Conservation (phyloP, 2,888 invertebrate species). For the Flexamia atlantica region DNA sequence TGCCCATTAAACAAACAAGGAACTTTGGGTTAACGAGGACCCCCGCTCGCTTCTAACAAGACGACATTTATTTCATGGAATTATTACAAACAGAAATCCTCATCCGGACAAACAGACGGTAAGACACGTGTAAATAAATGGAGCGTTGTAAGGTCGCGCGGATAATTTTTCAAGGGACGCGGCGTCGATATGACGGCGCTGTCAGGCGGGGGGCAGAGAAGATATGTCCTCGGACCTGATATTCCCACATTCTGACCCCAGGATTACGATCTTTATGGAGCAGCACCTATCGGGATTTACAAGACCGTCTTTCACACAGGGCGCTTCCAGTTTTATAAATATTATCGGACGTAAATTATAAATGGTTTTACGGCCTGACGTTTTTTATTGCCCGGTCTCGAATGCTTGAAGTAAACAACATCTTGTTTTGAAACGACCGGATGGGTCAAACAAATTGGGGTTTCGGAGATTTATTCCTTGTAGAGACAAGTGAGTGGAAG, state of each 20-base stretch:
- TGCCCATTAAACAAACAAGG: conserved; percentile 42
- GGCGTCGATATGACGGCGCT: not conserved
- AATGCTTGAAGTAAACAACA: not conserved
- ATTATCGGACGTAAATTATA: conserved; percentile 51
- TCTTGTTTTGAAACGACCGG: not conserved
- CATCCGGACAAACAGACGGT: conserved; percentile 7
- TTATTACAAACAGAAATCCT: conserved; percentile 49
- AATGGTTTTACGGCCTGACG: conserved; percentile 35
- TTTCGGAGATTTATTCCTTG: conserved; percentile 1
- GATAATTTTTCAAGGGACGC: conserved; percentile 26
- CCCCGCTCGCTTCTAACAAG: conserved; percentile 26
- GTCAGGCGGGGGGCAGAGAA: not conserved
- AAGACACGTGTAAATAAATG: conserved; percentile 49
- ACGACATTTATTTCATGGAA: conserved; percentile 49
- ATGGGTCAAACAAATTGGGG: conserved; percentile 34
- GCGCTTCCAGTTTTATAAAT: conserved; percentile 52
- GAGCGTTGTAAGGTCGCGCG: not conserved
- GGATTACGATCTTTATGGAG: conserved; percentile 50
- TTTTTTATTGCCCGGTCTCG: conserved; percentile 37
- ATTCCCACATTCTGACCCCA: conserved; percentile 32
- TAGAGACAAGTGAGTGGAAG: too few relatives aligned
- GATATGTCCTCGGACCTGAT: not conserved
- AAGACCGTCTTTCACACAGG: conserved; percentile 5
- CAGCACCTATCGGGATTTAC: conserved; percentile 35
- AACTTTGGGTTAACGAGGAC: conserved; percentile 46